phyloP scores from a whole-genome alignment of 2,113 vertebrate genomes.

The Pholis gunnellus region DNA sequence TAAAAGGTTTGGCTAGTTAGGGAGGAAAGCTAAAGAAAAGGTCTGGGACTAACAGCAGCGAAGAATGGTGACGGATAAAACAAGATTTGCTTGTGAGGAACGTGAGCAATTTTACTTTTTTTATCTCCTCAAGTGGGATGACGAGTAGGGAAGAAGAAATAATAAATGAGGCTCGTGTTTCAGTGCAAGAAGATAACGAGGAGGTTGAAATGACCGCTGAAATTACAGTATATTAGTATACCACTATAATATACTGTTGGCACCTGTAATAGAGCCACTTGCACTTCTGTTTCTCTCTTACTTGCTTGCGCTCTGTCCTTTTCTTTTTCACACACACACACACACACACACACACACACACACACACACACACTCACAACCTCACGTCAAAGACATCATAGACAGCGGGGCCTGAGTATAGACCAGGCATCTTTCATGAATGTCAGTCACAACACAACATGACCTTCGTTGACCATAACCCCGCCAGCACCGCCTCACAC shows the following conservation, averaged over 20 bases:
- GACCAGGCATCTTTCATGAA: constrained; percentile 53
- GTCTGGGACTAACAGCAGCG: constrained; percentile 56
- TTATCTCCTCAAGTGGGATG: constrained; percentile 41
- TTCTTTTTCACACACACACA: neutral
- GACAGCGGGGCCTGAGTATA: constrained; percentile 43
- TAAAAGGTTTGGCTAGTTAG: constrained; percentile 63
- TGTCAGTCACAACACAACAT: constrained; percentile 59
- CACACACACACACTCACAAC: neutral
- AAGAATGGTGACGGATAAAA: constrained; percentile 53
- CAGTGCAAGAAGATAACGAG: constrained; percentile 48
- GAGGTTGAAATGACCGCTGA: constrained; percentile 38
- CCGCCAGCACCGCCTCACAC: constrained; percentile 2
- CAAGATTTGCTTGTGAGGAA: constrained; percentile 49
- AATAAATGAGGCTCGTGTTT: constrained; percentile 54
- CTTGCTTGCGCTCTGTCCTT: neutral
- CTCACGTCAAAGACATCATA: constrained; percentile 2
- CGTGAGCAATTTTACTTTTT: constrained; percentile 46
- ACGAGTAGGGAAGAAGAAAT: constrained; percentile 16
- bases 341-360: neutral
- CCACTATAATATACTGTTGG: constrained; percentile 34
- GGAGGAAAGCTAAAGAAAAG: constrained; percentile 58
- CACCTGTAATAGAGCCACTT: constrained; percentile 37
- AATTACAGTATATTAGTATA: constrained; percentile 51
- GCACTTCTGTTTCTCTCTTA: neutral
- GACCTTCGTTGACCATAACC: constrained; percentile 70